These are phyloP conservation scores for Gerris buenoi DNA, from an alignment of 1,140 invertebrate species.

Conservation along the genomic window DNA sequence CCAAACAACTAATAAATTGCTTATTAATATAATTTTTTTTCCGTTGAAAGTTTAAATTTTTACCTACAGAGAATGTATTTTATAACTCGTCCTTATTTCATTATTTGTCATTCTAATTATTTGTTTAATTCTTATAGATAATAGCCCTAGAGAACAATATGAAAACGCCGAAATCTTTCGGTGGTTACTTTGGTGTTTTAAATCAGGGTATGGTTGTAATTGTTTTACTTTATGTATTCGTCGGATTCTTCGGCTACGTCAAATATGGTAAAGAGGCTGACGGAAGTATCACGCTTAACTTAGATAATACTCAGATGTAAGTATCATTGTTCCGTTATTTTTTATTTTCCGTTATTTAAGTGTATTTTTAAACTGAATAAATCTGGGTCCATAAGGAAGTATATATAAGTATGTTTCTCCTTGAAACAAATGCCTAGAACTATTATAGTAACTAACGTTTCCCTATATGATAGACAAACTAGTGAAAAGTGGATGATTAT, in stretches of 20 bases:
- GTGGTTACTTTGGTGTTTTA: conserved; percentile 52
- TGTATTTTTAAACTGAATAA: background rate
- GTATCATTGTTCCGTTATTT: background rate
- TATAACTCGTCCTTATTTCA: too few relatives aligned
- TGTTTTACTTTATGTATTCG: conserved; percentile 48
- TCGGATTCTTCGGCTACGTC: conserved; percentile 72
- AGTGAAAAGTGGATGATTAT: too few relatives aligned
- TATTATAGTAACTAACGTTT: too few relatives aligned
- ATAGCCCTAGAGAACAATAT: conserved; percentile 75
- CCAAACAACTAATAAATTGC: too few relatives aligned
- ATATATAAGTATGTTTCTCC: conserved; percentile 2
- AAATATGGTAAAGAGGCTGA: conserved; percentile 48
- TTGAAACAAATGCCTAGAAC: too few relatives aligned
- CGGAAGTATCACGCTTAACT: conserved; percentile 57
- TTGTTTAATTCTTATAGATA: conserved; percentile 38
- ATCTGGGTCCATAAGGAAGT: background rate
- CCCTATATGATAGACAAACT: too few relatives aligned
- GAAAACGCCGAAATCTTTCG: conserved; percentile 57
- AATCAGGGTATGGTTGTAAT: conserved; percentile 64
- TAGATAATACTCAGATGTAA: conserved; percentile 33
- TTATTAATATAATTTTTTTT: too few relatives aligned
- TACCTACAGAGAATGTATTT: too few relatives aligned
- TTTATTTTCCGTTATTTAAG: background rate
- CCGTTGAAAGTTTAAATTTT: too few relatives aligned
- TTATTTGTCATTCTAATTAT: too few relatives aligned